Conservation (phyloP, 2,113 vertebrate species). For the Lophochroa leadbeateri region DNA sequence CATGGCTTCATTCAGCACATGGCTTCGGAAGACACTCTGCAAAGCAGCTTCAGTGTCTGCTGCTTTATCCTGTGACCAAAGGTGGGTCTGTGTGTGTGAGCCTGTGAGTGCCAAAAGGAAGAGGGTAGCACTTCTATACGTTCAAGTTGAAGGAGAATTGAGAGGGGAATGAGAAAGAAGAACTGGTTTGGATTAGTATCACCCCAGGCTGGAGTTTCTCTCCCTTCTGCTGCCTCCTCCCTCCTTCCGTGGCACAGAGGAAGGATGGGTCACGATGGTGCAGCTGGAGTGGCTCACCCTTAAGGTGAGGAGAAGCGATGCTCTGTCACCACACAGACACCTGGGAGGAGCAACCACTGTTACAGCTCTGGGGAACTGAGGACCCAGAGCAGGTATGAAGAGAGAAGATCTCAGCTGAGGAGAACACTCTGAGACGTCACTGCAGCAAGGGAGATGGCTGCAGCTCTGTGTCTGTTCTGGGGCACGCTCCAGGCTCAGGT, state of each 20-base stretch:
- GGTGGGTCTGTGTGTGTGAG: not conserved
- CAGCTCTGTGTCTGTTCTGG: not conserved
- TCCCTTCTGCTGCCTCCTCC: not conserved
- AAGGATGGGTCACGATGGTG: not conserved
- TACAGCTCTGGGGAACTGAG: not conserved
- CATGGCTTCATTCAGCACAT: not conserved
- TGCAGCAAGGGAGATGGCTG: rapidly evolving
- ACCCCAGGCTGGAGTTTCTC: not conserved
- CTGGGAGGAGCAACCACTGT: not conserved
- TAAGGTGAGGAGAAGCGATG: not conserved
- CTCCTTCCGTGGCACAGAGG: not conserved
- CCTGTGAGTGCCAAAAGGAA: not conserved
- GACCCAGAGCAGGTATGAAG: rapidly evolving
- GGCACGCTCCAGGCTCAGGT: not conserved
- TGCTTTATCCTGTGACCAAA: not conserved
- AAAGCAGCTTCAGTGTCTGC: not conserved
- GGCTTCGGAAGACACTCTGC: not conserved
- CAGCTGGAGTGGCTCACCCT: not conserved
- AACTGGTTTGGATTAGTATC: not conserved
- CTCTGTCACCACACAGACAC: not conserved
- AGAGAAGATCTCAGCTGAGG: not conserved
- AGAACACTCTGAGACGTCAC: rapidly evolving
- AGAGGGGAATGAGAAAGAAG: not conserved
- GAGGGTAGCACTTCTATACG: not conserved
- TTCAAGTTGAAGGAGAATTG: not conserved